These are phyloP conservation scores for Elymnias hypermnestra DNA, from an alignment of 1,140 invertebrate species.

Conservation along the genomic window DNA sequence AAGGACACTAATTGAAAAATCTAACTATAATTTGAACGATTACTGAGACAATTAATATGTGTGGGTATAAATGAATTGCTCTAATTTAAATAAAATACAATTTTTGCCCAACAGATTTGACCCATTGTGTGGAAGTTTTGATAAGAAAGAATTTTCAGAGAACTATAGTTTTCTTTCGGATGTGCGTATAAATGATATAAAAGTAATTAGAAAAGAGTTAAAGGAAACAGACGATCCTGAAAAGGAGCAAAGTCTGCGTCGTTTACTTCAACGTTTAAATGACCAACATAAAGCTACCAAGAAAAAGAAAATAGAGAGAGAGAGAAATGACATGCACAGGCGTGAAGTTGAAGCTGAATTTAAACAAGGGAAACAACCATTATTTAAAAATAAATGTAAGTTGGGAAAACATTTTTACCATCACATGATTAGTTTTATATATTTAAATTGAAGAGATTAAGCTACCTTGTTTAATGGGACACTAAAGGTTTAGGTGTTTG, in stretches of 20 bases:
- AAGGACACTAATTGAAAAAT: too few relatives aligned
- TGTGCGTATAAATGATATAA: constrained; percentile 81
- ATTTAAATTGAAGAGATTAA: too few relatives aligned
- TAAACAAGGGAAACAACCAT: constrained; percentile 80
- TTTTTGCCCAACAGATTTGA: constrained; percentile 91
- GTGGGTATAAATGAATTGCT: too few relatives aligned
- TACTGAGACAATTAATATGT: too few relatives aligned
- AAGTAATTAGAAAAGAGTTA: constrained; percentile 79
- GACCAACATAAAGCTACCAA: constrained; percentile 82
- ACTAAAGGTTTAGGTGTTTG: too few relatives aligned
- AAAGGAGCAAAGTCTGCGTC: constrained; percentile 81
- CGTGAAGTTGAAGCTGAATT: constrained; percentile 77
- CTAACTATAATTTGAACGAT: too few relatives aligned
- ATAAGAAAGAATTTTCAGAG: constrained; percentile 83
- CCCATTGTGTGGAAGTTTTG: constrained; percentile 84
- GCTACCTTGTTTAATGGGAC: too few relatives aligned
- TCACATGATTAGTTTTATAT: too few relatives aligned
- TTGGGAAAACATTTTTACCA: too few relatives aligned
- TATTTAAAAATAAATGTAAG: constrained; percentile 89
- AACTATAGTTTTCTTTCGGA: constrained; percentile 87
- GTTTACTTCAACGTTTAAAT: constrained; percentile 83
- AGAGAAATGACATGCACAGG: constrained; percentile 77
- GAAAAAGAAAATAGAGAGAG: constrained; percentile 75
- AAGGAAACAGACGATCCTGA: constrained; percentile 78
- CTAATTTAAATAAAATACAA: too few relatives aligned